Percentiles rank a stretch among this genome's conserved stretches.
phyloP scores from a whole-genome alignment of 35 echinoderm and acorn worm species.

The Ophiothrix spiculata region DNA sequence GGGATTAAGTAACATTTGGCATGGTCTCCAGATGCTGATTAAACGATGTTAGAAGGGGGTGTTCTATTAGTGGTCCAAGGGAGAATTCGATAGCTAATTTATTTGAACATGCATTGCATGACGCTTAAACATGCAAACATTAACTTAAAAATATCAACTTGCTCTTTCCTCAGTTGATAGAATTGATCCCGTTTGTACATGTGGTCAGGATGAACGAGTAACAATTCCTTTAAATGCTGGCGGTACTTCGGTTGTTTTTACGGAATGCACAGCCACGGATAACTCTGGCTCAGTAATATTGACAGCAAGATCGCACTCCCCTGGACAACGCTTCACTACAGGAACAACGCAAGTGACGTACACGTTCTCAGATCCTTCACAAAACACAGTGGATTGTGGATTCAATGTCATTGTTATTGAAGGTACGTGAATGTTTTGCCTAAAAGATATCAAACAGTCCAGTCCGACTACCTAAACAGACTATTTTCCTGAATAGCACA shows the following conservation, averaged over 20 bases:
- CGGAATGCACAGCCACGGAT: conserved; percentile 19
- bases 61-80: not conserved
- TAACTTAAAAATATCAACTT: not conserved
- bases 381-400: conserved; percentile 30
- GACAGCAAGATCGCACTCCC: not conserved
- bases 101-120: not conserved
- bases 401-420: conserved; percentile 41
- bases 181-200: not conserved
- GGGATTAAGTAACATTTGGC: too few species aligned
- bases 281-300: not conserved
- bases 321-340: conserved; percentile 33
- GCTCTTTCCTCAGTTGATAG: not conserved
- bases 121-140: not conserved
- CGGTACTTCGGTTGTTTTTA: not conserved
- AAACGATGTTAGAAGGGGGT: not conserved
- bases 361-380: conserved; percentile 24
- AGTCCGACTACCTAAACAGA: too few species aligned
- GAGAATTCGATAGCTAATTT: not conserved
- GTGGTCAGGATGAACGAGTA: not conserved
- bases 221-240: not conserved
- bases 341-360: conserved; percentile 38
- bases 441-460: too few species aligned
- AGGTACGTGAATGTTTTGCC: not conserved
- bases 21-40: too few species aligned
- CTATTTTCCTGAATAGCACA: not conserved